Base-by-base conservation (phyloP, 2,888 invertebrate genomes). In the Philhelius pedissequus region DNA sequence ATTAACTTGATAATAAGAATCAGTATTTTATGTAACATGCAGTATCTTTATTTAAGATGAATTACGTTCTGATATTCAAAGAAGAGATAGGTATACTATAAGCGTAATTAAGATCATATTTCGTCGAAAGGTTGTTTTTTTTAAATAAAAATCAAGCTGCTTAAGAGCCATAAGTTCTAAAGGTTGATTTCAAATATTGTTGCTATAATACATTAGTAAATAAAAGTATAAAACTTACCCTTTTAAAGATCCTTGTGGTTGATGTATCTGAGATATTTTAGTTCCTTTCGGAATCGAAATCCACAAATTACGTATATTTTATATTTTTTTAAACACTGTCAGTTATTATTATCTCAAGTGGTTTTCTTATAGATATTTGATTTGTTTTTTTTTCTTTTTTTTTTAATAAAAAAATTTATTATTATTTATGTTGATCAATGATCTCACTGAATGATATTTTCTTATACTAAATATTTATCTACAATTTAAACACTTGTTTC, bases 401-500 rank as follows among this genome's bases (percentile, higher is more conserved):
- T 6, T 32, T 27, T 48, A 40, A 3, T 4, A n/a, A 35, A 58
- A 4, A 58, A 15, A 52, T 22, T 4, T 13, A 27, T 20, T 60
- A 38, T 11, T 40, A 43, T 27, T 18, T 9, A 30, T 35, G 48
- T 54, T 48, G 30, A 74, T 74, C 60, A 69, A 69, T 56, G 62
- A 74, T 80, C 58, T 50, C 58, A 81, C 76, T 81, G 64, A 70
- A 75, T 70, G 64, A 75, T 22, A 79, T 45, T 69, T 45, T 35
- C 54, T 9, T 25, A 25, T 9, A n/a, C n/a, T n/a, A n/a, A n/a
- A 18, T 50, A 43, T 50, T 58, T 15, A 35, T 56, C 27, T 15
- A 68, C 27, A n/a, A 66, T 54, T 22, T 20, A 75, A 69, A 77
- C 83, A 83, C 83, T 83, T 83, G 83, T 79, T n/a, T 79, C 64